Percentiles rank a stretch among this genome's conserved stretches.
Conservation (phyloP, 2,113 vertebrate species). For the Tretioscincus oriximinensis region DNA sequence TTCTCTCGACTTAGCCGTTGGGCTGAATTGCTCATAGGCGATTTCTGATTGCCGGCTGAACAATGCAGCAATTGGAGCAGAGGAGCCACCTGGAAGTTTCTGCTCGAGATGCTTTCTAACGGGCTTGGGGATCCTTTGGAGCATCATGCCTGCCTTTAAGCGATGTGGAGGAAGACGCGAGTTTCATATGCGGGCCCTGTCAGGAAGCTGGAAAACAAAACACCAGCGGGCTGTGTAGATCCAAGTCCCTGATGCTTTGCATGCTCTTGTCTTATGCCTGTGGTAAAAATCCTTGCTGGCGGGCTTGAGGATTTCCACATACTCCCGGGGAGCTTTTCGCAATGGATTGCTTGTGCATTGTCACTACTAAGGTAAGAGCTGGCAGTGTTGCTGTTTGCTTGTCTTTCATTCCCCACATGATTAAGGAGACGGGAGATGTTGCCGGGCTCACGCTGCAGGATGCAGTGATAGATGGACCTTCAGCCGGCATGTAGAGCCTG, state of each 20-base stretch:
- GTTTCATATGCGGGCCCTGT: slow-evolving; percentile 75
- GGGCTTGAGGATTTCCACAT: slow-evolving; percentile 81
- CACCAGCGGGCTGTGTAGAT: slow-evolving; percentile 72
- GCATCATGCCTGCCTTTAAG: slow-evolving; percentile 78
- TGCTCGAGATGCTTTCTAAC: slow-evolving; percentile 74
- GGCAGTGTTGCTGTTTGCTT: slow-evolving; percentile 63
- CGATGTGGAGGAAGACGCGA: slow-evolving; percentile 81
- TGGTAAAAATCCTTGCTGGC: slow-evolving; percentile 68
- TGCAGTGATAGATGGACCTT: slow-evolving; percentile 68
- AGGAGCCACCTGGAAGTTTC: slow-evolving; percentile 74
- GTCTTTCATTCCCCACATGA: slow-evolving; percentile 64
- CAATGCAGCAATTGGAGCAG: slow-evolving; percentile 72
- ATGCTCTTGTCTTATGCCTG: slow-evolving; percentile 46
- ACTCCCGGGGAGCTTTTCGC: slow-evolving; percentile 79
- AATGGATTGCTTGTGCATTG: slow-evolving; percentile 98
- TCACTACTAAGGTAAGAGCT: slow-evolving; percentile 95
- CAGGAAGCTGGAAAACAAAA: slow-evolving; percentile 55
- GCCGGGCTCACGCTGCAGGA: slow-evolving; percentile 60
- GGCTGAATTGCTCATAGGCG: slow-evolving; percentile 63
- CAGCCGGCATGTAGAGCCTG: slow-evolving; percentile 59
- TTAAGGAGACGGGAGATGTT: slow-evolving; percentile 65
- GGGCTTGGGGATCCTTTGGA: slow-evolving; percentile 78
- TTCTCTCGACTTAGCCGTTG: slow-evolving; percentile 53
- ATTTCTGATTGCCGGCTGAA: slow-evolving; percentile 67
- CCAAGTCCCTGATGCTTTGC: slow-evolving; percentile 70